These are phyloP conservation scores for Sakesphorus luctuosus DNA, from an alignment of 2,113 vertebrate genomes.

Conservation along the genomic window DNA sequence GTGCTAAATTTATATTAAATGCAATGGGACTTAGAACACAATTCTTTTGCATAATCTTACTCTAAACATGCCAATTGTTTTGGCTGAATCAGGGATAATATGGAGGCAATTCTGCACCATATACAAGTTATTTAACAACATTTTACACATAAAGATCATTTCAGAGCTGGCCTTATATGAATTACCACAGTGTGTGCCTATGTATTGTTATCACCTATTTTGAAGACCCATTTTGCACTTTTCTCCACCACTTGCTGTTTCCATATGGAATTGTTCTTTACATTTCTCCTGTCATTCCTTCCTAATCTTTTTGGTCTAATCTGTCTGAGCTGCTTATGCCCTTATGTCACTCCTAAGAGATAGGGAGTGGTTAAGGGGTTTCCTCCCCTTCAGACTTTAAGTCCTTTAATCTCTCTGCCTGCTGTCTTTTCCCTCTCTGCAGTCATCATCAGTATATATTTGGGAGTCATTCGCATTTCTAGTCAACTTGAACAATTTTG, in stretches of 20 bases:
- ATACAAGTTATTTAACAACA: neutral
- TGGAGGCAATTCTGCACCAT: neutral
- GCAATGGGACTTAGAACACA: neutral
- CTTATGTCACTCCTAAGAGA: neutral
- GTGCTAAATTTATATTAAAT: neutral
- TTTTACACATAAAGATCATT: neutral
- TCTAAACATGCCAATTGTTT: neutral
- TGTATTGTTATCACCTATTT: neutral
- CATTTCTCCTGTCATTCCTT: neutral
- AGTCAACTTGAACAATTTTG: neutral
- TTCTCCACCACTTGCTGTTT: neutral
- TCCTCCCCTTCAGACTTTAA: neutral
- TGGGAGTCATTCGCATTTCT: neutral
- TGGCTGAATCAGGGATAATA: neutral
- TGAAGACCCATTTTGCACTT: neutral
- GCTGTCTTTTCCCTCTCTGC: neutral
- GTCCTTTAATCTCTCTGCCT: neutral
- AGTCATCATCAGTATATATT: neutral
- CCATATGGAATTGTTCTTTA: neutral
- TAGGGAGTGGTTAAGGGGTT: neutral
- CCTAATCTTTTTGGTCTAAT: slow-evolving; percentile 19
- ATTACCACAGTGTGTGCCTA: neutral
- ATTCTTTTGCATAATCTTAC: neutral
- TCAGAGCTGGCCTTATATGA: neutral
- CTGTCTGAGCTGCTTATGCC: slow-evolving; percentile 11